Percentiles rank a stretch among this genome's conserved stretches.
phyloP scores from a whole-genome alignment of 2,888 invertebrate species.

The Buathra laborator region DNA sequence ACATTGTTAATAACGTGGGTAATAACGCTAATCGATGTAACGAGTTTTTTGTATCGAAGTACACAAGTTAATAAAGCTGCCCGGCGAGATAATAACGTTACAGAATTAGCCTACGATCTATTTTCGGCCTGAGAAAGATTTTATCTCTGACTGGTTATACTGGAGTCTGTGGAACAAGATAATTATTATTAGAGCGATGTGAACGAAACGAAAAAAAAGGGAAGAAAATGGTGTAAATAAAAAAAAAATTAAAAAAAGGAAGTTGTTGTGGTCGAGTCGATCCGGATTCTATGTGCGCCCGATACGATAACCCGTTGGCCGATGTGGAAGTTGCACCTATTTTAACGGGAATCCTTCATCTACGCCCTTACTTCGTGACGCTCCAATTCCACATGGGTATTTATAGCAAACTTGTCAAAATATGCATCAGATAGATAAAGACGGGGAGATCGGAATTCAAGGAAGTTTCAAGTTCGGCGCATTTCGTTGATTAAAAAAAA shows the following conservation, averaged over 20 bases:
- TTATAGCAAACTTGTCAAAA: no score
- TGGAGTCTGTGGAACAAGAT: conserved; percentile 74
- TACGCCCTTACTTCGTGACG: conserved; percentile 28
- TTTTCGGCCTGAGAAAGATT: conserved; percentile 81
- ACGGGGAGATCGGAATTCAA: no score
- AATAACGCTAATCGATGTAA: no score
- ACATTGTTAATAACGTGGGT: no score
- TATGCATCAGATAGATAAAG: no score
- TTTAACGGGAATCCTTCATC: conserved; percentile 74
- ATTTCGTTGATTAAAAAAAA: no score
- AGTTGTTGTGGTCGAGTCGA: conserved; percentile 73
- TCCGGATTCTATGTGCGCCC: conserved; percentile 77
- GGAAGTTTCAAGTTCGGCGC: no score
- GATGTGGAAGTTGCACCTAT: conserved; percentile 60
- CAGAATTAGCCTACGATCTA: conserved; percentile 81
- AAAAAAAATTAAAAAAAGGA: not conserved
- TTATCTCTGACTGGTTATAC: conserved; percentile 81
- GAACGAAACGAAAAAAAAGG: conserved; percentile 42
- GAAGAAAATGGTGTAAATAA: no score
- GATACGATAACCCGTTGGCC: conserved; percentile 78
- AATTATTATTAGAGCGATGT: conserved; percentile 77
- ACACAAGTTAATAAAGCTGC: no score
- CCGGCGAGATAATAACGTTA: conserved; percentile 51
- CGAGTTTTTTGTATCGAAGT: no score
- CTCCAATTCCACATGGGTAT: conserved; percentile 25